A percentile compares a stretch with the other conserved stretches of the same genome.
Conservation (phyloP, 2,113 vertebrate genomes). For the Silurus asotus region DNA sequence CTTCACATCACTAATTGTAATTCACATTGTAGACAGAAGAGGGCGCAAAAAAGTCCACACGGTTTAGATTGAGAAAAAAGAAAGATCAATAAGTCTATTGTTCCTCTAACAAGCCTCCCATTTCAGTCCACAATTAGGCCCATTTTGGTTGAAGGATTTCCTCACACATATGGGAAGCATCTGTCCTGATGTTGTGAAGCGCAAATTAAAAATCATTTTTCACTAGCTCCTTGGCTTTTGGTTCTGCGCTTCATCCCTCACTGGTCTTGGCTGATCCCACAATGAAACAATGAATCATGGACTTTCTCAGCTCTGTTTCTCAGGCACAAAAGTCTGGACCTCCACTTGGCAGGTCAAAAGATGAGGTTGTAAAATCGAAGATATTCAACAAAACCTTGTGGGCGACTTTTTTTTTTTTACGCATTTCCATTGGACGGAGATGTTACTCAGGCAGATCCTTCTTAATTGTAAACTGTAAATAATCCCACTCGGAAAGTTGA, state of each 20-base stretch:
- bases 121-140: background rate
- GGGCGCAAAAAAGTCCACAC: background rate
- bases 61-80: background rate
- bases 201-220: slow-evolving; percentile 26
- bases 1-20: no score
- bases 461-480: background rate
- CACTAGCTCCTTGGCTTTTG: slow-evolving; percentile 17
- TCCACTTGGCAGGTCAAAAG: background rate
- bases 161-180: slow-evolving; percentile 34
- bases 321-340: background rate
- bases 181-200: slow-evolving; percentile 4
- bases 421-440: background rate
- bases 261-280: background rate
- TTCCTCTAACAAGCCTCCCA: slow-evolving; percentile 8
- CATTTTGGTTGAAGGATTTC: background rate
- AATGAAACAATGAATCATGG: slow-evolving; percentile 32
- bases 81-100: slow-evolving; percentile 31
- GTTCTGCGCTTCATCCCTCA: background rate
- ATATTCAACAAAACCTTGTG: background rate
- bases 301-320: background rate
- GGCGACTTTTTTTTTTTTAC: background rate
- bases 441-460: background rate
- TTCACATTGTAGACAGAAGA: background rate
- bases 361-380: background rate
- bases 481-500: background rate